These are phyloP conservation scores for Australoheros facetus DNA, from an alignment of 2,797 vertebrate genomes.

Conservation along the genomic window DNA sequence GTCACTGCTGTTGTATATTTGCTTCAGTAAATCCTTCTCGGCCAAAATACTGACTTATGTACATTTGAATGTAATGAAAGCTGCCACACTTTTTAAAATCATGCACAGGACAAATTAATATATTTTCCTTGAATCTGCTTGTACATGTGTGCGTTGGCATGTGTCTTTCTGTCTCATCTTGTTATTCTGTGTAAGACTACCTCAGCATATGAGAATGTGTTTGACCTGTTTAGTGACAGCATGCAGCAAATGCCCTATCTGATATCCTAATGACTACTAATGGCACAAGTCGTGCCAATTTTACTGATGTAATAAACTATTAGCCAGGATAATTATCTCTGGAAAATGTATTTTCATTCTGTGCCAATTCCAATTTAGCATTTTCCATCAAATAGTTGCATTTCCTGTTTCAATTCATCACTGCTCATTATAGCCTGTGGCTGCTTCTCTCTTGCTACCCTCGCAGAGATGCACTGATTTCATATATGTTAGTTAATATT, in stretches of 20 bases:
- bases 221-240: not conserved
- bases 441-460: not conserved
- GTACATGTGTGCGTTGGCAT: not conserved
- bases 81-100: not conserved
- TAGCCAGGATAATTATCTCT: conserved; percentile 6
- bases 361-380: conserved; percentile 5
- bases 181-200: not conserved
- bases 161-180: not conserved
- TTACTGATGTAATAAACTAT: conserved; percentile 12
- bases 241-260: not conserved
- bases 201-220: not conserved
- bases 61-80: not conserved
- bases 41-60: not conserved
- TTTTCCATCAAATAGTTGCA: conserved; percentile 1
- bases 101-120: not conserved
- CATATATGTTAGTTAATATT: not conserved
- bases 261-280: not conserved
- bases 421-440: not conserved
- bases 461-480: not conserved
- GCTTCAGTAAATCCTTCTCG: not conserved
- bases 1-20: not conserved
- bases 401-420: conserved; percentile 12
- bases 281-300: conserved; percentile 5
- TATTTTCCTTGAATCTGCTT: not conserved
- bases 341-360: conserved; percentile 16